Evolutionary conservation across 1,140 invertebrate genomes (phyloP).

Genomic region (Heterodera schachtii): DNA sequence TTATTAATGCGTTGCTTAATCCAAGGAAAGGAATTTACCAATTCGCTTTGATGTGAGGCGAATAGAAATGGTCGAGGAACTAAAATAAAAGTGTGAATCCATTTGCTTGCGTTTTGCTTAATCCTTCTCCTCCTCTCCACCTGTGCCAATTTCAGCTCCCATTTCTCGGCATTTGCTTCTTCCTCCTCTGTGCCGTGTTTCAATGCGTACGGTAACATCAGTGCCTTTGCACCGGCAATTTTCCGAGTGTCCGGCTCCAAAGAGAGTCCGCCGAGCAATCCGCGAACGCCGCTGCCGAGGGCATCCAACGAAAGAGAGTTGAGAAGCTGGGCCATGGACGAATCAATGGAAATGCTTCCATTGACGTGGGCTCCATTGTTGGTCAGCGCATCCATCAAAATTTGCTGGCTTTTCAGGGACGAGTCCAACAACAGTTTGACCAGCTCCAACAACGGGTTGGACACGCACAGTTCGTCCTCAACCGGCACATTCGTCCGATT

Average conservation of each 20-base stretch:
- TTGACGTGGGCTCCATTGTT: constrained; percentile 24
- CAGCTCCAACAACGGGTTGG: constrained; percentile 61
- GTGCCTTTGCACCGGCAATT: constrained; percentile 62
- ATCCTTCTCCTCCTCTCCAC: neutral
- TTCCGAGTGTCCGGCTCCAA: constrained; percentile 52
- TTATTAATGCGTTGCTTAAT: constrained; percentile 21
- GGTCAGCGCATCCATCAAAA: neutral
- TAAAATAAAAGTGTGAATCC: constrained; percentile 9
- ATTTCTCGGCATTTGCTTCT: constrained; percentile 61
- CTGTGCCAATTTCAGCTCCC: constrained; percentile 53
- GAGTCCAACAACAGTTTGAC: constrained; percentile 56
- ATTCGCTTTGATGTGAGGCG: constrained; percentile 33
- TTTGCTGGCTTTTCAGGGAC: neutral
- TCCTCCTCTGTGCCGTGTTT: constrained; percentile 56
- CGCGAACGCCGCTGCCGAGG: neutral
- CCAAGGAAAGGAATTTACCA: constrained; percentile 49
- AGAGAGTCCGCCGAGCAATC: constrained; percentile 53
- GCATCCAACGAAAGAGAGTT: neutral
- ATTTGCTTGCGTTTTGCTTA: too few species aligned
- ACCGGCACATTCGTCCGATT: constrained; percentile 7
- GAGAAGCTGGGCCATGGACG: neutral
- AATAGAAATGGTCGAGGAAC: constrained; percentile 49
- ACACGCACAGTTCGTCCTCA: constrained; percentile 57
- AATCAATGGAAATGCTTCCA: constrained; percentile 48
- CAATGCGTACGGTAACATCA: constrained; percentile 61